Base-by-base conservation (phyloP, 2,113 vertebrate species). In the Plestiodon gilberti region DNA sequence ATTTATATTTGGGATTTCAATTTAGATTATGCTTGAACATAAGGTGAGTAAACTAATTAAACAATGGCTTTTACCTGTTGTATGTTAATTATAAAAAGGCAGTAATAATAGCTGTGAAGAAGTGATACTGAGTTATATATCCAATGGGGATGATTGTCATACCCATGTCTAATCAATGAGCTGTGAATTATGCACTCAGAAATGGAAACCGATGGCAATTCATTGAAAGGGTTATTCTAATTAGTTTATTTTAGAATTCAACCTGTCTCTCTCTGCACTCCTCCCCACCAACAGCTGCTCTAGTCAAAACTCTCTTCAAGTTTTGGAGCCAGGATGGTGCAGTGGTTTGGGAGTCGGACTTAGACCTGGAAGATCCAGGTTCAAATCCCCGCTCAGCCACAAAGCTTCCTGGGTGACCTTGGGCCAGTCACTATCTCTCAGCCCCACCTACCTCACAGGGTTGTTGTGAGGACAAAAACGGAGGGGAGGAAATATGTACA, bases 1-100 rank as follows among this genome's bases (percentile, higher is more conserved):
- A 92, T 93, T 90, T 81, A 93, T 93, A 94, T 83, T 89, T 22
- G 71, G 48, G 3, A 22, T 5, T 74, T 83, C 79, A 86, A 10
- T 89, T 90, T 91, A 75, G 52, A 18, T 43, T 93, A 81, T 84
- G 59, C 86, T 87, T 82, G n/a, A 93, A 92, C 22, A 30, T 86
- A 89, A 91, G 87, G 22, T 48, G 87, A 83, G 52, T 67, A 79
- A 87, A 90, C 86, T 52, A 80, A 80, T 64, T 80, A 62, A 73
- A 48, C 7, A 33, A 52, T 28, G n/a, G 35, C 20, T 0, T 73
- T 80, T 70, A 48, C 85, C 3, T n/a, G 80, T 4, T 0, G 22
- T 86, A 73, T 30, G 25, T 67, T 18, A 25, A 2, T 13, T 79
- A 64, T 15, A 33, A 38, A 78, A 20, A 71, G 25, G n/a, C 33